Base-by-base conservation (phyloP, 2,797 vertebrate genomes). In the Columba guinea region DNA sequence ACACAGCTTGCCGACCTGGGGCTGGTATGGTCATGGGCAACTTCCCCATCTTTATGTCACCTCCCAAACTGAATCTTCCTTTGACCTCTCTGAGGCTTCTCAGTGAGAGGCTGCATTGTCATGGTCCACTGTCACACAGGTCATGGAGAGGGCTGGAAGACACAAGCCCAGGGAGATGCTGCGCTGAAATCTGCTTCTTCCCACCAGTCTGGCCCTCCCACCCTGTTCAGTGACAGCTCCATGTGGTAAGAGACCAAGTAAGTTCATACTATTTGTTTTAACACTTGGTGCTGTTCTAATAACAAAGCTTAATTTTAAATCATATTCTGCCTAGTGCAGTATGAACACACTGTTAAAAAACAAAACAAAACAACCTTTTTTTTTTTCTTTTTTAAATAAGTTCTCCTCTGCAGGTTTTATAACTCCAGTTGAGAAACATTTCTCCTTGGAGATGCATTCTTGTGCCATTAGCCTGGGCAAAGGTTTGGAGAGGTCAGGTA, bases 401-500 rank as follows among this genome's bases (percentile, higher is more conserved):
- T 20, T 46, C 4, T 48, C 70, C 22, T 80, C 63, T 73, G 37
- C 53, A 64, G 63, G 69, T 46, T 56, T 75, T 81, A 26, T 62
- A 81, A 59, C 23, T 62, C 87, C 60, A 84, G 34, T 6, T 60
- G 79, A 76, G 79, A 78, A 34, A 21, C 3, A 6, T 14, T 63
- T 68, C 37, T 87, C 48, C 84, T 87, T 88, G 26, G 49, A 58
- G 44, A 71, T 46, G 22, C 14, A 27, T 71, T 52, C 8, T 19
- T 10, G 3, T 30, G 32, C 77, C 74, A 2, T 82, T 83, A 94
- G 28, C 52, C 68, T 39, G 41, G 35, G 46, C 14, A n/a, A 67
- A 23, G n/a, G 13, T 60, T 86, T 77, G 86, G 77, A 84, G 78
- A 93, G 78, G 46, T 37, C 65, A 62, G 51, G 21, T 23, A 68